phyloP scores from a whole-genome alignment of 2,888 invertebrate genomes.

The Odontocerum albicorne region DNA sequence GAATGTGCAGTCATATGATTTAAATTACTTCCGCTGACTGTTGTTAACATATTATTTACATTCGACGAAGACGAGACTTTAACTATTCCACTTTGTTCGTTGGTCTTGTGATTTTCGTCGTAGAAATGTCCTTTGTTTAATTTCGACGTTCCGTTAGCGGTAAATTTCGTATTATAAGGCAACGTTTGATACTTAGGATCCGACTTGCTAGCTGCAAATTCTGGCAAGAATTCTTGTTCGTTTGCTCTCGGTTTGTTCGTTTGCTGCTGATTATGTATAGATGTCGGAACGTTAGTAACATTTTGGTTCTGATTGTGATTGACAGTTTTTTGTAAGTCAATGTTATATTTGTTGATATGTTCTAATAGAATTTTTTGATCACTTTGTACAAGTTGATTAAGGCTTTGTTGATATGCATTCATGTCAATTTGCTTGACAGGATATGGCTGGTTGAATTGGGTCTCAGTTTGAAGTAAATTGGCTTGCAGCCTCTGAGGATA shows the following conservation, averaged over 20 bases:
- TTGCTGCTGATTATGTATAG: conserved; percentile 44
- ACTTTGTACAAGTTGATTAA: conserved; percentile 46
- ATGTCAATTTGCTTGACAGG: conserved; percentile 48
- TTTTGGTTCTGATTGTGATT: conserved; percentile 59
- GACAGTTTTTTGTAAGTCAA: conserved; percentile 55
- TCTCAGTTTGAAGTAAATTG: conserved; percentile 40
- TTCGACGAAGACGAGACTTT: conserved; percentile 33
- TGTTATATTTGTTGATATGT: conserved; percentile 51
- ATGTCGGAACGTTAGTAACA: conserved; percentile 46
- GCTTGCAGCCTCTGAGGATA: conserved; percentile 43
- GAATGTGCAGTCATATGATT: conserved; percentile 61
- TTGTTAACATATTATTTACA: conserved; percentile 40
- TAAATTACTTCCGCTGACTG: conserved; percentile 47
- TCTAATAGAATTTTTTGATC: conserved; percentile 53
- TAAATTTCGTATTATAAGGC: conserved; percentile 87
- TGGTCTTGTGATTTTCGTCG: conserved; percentile 31
- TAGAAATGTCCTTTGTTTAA: conserved; percentile 36
- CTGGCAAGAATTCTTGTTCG: conserved; percentile 61
- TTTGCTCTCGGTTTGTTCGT: conserved; percentile 50
- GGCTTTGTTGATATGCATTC: conserved; percentile 50
- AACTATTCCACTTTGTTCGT: conserved; percentile 26
- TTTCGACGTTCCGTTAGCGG: conserved; percentile 50
- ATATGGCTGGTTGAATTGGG: conserved; percentile 51
- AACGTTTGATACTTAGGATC: conserved; percentile 91
- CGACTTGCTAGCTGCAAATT: conserved; percentile 78